phyloP scores from a whole-genome alignment of 2,113 vertebrate species.

The Astatoreochromis straeleni region DNA sequence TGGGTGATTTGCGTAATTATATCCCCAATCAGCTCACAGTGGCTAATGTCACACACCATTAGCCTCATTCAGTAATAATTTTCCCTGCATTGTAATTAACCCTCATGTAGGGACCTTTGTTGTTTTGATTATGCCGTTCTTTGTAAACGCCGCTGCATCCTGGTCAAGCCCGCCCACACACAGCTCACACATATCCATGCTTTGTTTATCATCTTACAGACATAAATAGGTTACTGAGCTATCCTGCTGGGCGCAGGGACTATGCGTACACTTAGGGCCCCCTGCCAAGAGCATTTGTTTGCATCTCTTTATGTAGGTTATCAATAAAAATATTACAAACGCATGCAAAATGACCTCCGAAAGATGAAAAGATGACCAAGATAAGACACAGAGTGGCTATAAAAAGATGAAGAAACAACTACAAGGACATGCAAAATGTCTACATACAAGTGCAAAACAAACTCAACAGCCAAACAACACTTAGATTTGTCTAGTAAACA shows the following conservation, averaged over 20 bases:
- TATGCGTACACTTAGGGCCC: neutral
- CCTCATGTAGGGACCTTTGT: neutral
- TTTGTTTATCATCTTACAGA: neutral
- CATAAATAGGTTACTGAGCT: neutral
- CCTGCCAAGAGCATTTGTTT: neutral
- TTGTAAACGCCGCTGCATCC: neutral
- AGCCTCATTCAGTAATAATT: conserved; percentile 29
- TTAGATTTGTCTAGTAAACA: neutral
- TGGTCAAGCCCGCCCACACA: neutral
- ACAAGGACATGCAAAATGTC: neutral
- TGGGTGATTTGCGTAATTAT: conserved; percentile 50
- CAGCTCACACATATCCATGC: neutral
- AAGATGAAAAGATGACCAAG: neutral
- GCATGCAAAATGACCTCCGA: neutral
- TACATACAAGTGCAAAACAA: neutral
- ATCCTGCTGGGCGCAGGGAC: neutral
- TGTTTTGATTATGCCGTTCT: conserved; percentile 14
- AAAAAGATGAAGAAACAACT: neutral
- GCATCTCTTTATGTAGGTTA: neutral
- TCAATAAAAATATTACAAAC: neutral
- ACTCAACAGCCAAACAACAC: neutral
- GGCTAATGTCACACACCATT: conserved; percentile 49
- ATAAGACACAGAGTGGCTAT: neutral
- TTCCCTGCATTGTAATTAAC: conserved; percentile 44
- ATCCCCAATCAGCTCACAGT: conserved; percentile 40